Base-by-base conservation (phyloP, 2,888 invertebrate genomes). In the Eubasilissa splendida region DNA sequence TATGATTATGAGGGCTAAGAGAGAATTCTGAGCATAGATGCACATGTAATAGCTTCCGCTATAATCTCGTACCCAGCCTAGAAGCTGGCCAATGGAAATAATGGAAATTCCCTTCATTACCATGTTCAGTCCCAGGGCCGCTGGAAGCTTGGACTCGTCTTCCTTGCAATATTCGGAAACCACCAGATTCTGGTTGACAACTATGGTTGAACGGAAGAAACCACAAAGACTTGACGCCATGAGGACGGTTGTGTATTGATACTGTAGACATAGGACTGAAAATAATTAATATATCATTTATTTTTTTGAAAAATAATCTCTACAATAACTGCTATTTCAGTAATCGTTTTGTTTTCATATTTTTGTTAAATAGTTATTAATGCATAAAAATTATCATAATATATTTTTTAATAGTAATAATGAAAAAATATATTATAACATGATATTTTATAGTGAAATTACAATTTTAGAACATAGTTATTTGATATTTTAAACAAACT, bases 111-210 rank as follows among this genome's bases (percentile, higher is more conserved):
- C 94, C 89, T 94, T 94, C 0, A 92, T 90, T 71, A 95, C 89
- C 95, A 95, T 95, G 84, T 93, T 94, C 2, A 95, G 88, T 0
- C 95, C 95, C 2, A 95, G 90, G 0, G 94, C 95, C 0, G 94
- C 93, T 0, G 95, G 93, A 0, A 95, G 85, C 84, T 91, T 90
- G 7, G 11, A 12, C 8, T 81, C 76, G 71, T 80, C 73, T 56
- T 77, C 77, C 9, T 89, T 88, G 84, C 92, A 93, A 85, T 93
- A 90, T 84, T 94, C 93, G 0, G 94, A 93, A 73, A 95, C 92
- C 0, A 93, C 92, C 63, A 95, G 89, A 86, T 94, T 94, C 85
- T 94, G 93, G 83, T 94, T 93, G 0, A 95, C 93, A n/a, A 95
- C 93, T 0, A 94, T 92, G 85, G 93, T 92, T 74, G 95, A 94